Conservation (phyloP, 2,113 vertebrate genomes). For the Corythornis cristatus region DNA sequence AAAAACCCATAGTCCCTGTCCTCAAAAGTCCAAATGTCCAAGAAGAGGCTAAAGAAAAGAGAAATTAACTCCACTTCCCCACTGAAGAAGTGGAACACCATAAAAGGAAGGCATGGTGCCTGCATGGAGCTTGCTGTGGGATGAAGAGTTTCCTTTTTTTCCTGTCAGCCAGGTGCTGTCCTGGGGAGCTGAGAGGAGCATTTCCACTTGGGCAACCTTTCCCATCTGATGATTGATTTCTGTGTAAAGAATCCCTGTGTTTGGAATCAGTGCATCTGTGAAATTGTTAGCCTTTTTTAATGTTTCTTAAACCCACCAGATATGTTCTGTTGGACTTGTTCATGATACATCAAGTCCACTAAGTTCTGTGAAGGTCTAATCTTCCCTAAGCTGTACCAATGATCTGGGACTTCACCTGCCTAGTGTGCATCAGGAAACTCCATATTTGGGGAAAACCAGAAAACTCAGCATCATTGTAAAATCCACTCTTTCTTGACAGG, state of each 20-base stretch:
- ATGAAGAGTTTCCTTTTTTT: neutral
- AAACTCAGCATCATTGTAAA: neutral
- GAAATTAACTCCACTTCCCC: neutral
- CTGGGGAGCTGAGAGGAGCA: neutral
- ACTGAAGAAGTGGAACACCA: neutral
- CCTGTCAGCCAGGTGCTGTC: neutral
- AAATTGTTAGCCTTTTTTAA: neutral
- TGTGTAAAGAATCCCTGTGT: neutral
- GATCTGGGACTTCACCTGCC: neutral
- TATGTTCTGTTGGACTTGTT: neutral
- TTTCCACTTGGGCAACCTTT: neutral
- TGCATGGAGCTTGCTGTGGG: neutral
- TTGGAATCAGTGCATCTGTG: neutral
- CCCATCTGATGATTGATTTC: neutral
- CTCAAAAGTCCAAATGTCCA: neutral
- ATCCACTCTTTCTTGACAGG: slow-evolving; percentile 72
- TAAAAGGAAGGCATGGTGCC: neutral
- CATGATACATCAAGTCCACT: neutral
- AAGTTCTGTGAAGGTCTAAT: neutral
- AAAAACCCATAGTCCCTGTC: neutral
- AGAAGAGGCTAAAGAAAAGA: neutral
- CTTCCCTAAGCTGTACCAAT: neutral
- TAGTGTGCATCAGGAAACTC: neutral
- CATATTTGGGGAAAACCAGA: neutral
- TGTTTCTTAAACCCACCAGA: neutral